Conservation (phyloP, 2,113 vertebrate species). For the Nasalis larvatus region DNA sequence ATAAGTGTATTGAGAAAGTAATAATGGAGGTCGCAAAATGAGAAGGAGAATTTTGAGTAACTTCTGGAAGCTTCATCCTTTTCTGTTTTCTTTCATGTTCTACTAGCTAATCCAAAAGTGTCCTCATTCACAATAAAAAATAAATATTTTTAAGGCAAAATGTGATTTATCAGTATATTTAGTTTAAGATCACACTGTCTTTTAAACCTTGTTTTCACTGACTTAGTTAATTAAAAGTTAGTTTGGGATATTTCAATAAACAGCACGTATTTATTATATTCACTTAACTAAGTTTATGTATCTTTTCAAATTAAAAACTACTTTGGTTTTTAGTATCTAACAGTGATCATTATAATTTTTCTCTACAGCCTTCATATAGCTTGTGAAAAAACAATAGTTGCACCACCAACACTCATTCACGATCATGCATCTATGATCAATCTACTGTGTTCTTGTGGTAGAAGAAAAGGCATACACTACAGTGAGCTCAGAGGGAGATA, state of each 20-base stretch:
- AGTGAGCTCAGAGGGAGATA: constrained; percentile 16
- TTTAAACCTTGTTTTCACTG: not conserved
- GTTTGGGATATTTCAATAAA: not conserved
- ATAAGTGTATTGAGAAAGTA: not conserved
- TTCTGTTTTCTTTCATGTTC: not conserved
- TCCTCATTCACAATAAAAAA: not conserved
- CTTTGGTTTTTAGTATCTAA: not conserved
- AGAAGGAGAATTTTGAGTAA: not conserved
- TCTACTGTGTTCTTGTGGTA: not conserved
- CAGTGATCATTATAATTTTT: not conserved
- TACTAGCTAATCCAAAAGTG: not conserved
- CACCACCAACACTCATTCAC: not conserved
- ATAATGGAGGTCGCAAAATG: not conserved
- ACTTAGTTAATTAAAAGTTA: not conserved
- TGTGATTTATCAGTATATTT: not conserved
- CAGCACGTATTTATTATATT: not conserved
- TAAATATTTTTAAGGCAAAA: constrained; percentile 13
- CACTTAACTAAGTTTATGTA: not conserved
- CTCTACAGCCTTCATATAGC: not conserved
- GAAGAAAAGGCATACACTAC: not conserved
- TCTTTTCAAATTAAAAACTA: not conserved
- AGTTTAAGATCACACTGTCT: not conserved
- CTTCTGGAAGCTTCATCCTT: not conserved
- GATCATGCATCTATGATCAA: not conserved
- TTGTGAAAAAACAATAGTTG: not conserved